Percentiles rank a stretch among this genome's conserved stretches.
phyloP scores from a whole-genome alignment of 2,797 vertebrate species.

The Pelochelys cantorii region DNA sequence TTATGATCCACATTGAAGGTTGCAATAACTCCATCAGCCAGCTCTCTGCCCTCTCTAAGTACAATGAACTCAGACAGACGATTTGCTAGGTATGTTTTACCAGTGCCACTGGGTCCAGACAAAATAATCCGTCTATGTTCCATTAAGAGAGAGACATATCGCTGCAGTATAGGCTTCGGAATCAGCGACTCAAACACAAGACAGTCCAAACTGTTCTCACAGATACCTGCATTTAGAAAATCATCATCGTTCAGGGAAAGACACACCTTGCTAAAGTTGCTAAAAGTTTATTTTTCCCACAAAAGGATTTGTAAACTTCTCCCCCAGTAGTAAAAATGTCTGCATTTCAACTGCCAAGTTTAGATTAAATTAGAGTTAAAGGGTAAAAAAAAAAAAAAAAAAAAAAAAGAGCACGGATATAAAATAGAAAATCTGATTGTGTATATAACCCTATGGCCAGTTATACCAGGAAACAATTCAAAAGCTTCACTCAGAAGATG shows the following conservation, averaged over 20 bases:
- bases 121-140: conserved; percentile 95
- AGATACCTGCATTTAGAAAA: conserved; percentile 82
- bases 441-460: background rate
- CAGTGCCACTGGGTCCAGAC: conserved; percentile 95
- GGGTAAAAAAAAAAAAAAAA: background rate
- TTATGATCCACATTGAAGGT: conserved; percentile 98
- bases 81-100: conserved; percentile 95
- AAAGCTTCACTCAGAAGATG: background rate
- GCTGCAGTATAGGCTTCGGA: conserved; percentile 94
- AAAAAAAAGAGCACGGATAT: background rate
- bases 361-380: background rate
- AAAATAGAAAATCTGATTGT: background rate
- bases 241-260: background rate
- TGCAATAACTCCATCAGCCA: conserved; percentile 87
- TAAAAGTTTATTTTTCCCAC: background rate
- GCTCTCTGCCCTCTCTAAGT: conserved; percentile 86
- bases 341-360: background rate
- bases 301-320: background rate
- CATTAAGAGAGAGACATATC: conserved; percentile 92
- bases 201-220: conserved; percentile 88
- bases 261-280: background rate
- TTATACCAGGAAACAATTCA: background rate
- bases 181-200: conserved; percentile 95
- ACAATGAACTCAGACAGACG: conserved; percentile 91
- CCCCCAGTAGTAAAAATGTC: background rate